A percentile compares a stretch with the other conserved stretches of the same genome.
Conservation (phyloP, 2,113 vertebrate genomes). For the Brachyhypopomus gauderio region DNA sequence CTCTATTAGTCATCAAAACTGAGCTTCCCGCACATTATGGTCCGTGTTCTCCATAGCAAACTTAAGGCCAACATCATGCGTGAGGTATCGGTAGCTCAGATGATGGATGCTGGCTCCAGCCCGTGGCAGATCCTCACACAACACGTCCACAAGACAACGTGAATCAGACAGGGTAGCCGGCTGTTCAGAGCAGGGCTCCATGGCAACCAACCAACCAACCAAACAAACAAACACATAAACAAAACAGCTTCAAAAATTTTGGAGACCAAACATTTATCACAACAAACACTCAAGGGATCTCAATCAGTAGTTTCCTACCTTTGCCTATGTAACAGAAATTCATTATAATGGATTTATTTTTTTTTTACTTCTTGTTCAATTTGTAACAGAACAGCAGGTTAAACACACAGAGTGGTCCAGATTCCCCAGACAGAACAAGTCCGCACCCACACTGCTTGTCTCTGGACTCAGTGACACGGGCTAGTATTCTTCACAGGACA, state of each 20-base stretch:
- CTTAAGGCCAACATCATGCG: too few relatives aligned
- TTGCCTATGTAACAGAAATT: not conserved
- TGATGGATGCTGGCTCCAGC: too few relatives aligned
- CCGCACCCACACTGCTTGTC: conserved; percentile 1
- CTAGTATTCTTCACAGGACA: not conserved
- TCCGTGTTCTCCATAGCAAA: too few relatives aligned
- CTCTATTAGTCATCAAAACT: too few relatives aligned
- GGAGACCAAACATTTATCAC: not conserved
- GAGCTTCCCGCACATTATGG: too few relatives aligned
- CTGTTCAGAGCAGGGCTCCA: not conserved
- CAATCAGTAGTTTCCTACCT: not conserved
- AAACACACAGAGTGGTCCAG: not conserved
- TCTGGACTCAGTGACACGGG: not conserved
- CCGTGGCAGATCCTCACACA: too few relatives aligned
- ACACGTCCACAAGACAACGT: too few relatives aligned
- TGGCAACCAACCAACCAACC: not conserved
- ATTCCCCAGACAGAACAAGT: not conserved
- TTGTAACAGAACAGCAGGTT: not conserved
- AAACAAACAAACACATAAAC: not conserved
- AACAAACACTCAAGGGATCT: not conserved
- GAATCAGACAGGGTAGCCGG: not conserved
- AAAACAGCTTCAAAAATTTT: not conserved
- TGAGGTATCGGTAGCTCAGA: too few relatives aligned
- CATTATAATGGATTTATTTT: too few relatives aligned
- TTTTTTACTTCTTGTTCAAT: not conserved